phyloP scores from a whole-genome alignment of 2,797 vertebrate genomes.

The Steatocranus sp. region DNA sequence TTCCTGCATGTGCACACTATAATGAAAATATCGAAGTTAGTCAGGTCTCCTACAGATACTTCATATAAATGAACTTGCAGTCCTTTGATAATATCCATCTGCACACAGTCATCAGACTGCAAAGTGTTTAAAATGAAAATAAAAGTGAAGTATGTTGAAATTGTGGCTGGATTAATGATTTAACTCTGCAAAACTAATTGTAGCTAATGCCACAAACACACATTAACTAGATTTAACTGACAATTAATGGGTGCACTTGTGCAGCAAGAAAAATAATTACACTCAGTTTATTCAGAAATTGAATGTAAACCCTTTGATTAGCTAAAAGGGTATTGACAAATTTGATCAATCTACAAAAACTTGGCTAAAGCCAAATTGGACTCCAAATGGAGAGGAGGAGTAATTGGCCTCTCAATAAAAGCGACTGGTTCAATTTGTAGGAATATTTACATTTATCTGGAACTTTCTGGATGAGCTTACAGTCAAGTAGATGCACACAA shows the following conservation, averaged over 20 bases:
- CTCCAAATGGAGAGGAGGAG: background rate
- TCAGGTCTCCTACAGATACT: background rate
- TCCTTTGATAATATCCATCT: background rate
- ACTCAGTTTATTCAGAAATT: background rate
- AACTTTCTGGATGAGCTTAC: background rate
- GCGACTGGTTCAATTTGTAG: background rate
- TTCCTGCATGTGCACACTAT: background rate
- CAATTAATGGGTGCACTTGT: background rate
- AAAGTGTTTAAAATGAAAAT: background rate
- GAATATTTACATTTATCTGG: background rate
- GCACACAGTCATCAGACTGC: background rate
- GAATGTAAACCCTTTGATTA: background rate
- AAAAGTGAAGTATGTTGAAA: background rate
- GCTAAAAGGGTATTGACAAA: background rate
- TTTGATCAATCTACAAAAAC: background rate
- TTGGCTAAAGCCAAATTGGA: background rate
- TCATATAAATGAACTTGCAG: background rate
- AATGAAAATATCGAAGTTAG: background rate
- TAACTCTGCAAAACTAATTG: background rate
- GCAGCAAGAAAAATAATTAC: background rate
- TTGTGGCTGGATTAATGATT: background rate
- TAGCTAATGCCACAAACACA: background rate
- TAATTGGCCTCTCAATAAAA: background rate
- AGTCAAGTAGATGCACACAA: background rate
- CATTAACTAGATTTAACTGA: background rate